phyloP scores from a whole-genome alignment of 1,140 invertebrate genomes.

The Acromyrmex heyeri region DNA sequence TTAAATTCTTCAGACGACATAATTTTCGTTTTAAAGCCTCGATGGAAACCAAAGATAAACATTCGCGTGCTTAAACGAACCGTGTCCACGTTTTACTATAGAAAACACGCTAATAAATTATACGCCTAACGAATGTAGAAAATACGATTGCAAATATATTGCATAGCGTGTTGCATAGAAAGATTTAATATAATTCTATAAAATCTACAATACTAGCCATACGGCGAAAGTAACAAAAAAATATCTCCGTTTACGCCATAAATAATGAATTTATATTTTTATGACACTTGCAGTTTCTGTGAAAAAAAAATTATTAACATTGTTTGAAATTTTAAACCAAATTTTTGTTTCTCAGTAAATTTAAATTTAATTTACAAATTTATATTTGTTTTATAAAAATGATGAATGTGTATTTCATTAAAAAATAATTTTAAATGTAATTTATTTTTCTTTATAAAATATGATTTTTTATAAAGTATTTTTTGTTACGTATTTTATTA shows the following conservation, averaged over 20 bases:
- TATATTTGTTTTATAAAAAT: background rate
- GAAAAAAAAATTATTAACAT: background rate
- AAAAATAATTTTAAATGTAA: background rate
- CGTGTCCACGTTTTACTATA: background rate
- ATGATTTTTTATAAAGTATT: background rate
- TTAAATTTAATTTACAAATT: constrained; percentile 1
- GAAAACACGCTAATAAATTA: constrained; percentile 43
- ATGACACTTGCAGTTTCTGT: background rate
- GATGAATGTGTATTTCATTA: background rate
- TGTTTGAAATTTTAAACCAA: background rate
- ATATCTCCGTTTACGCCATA: background rate
- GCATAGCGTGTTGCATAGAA: constrained; percentile 1
- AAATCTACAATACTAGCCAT: background rate
- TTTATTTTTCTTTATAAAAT: background rate
- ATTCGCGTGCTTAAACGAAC: constrained; percentile 17
- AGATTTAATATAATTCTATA: constrained; percentile 48
- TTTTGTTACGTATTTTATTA: background rate
- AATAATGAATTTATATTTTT: constrained; percentile 29
- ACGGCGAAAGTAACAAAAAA: background rate
- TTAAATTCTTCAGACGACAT: constrained; percentile 11
- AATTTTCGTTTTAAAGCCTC: constrained; percentile 24
- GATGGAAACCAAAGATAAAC: constrained; percentile 60
- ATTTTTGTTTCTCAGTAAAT: background rate
- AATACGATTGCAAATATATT: constrained; percentile 14
- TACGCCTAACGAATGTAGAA: background rate